Evolutionary conservation across 1,140 invertebrate genomes (phyloP), one percentile per base, ranked within the genome.

Genomic region (Meloidogyne hapla): DNA sequence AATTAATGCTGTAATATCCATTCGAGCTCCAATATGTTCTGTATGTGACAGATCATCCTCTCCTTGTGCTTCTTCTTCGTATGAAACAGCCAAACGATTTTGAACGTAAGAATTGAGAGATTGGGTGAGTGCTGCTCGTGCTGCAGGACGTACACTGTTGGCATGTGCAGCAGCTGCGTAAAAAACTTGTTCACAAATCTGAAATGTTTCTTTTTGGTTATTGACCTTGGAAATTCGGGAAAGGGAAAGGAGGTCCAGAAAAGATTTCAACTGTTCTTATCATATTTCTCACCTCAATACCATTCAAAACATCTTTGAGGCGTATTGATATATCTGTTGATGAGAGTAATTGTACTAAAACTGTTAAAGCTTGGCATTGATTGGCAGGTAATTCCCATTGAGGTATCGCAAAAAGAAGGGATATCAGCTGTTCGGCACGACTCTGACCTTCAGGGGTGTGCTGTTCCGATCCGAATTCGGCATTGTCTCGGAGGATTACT

Each of bases 101-200:
- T 64, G 71, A 26, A 73, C 71, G 8, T 65, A 73, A 28, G 71
- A 73, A 63, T 73, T 73, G 23, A 73, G 48, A n/a, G 40, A 45
- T 61, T 70, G 71, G 9, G 71, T 73, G 5, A 73, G n/a, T 64
- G 71, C 48, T 33, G 71, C 71, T 64, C 71, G 23, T n/a, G 71
- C 71, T 56, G 71, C 71, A 23, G 71, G 71, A 1, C 56, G 45
- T 13, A 73, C 71, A 63, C 13, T 63, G 12, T 28, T 23, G 3
- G 71, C 48, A 12, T 73, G 28, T 1, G 10, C 21, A 15, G 71
- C 48, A 33, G 25, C 38, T 56, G 26, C 71, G 23, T 38, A 73
- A 1, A 33, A 33, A 21, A 64, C 64, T 56, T 33, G 42, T 40
- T n/a, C 64, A 38, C 71, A 73, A 21, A 73, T 33, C 70, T 72